Conservation (phyloP, 2,113 vertebrate genomes). For the Platysternon megacephalum region DNA sequence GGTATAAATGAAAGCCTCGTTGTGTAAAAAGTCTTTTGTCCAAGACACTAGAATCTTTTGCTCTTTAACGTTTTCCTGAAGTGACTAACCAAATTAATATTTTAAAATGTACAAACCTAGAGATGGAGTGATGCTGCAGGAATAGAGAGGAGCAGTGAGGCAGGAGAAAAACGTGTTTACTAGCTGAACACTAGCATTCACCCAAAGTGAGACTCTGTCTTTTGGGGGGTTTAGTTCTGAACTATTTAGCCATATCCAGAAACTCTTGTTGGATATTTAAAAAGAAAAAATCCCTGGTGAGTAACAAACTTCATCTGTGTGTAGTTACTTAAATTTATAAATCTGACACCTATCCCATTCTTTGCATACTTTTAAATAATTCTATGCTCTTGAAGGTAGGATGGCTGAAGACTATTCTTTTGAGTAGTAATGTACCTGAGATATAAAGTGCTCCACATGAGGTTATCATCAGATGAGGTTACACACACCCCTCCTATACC, state of each 20-base stretch:
- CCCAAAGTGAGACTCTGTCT: background rate
- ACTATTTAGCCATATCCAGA: background rate
- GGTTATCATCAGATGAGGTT: too few relatives aligned
- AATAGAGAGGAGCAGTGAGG: background rate
- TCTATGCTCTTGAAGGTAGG: background rate
- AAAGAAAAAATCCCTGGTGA: background rate
- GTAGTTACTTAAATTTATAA: too few relatives aligned
- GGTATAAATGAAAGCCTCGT: background rate
- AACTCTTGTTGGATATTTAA: background rate
- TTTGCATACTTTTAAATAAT: background rate
- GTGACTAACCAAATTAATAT: background rate
- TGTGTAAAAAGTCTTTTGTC: background rate
- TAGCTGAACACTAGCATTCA: background rate
- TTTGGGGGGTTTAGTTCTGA: background rate
- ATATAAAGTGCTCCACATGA: background rate
- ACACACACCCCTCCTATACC: too few relatives aligned
- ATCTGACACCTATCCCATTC: too few relatives aligned
- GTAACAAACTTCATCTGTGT: too few relatives aligned
- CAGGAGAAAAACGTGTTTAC: background rate
- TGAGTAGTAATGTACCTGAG: background rate
- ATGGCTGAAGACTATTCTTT: background rate
- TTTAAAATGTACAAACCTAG: background rate
- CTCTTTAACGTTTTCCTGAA: background rate
- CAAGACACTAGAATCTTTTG: background rate
- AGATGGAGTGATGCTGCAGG: background rate